A percentile compares a stretch with the other conserved stretches of the same genome.
Conservation (phyloP, 23 tunicate species). For the Trididemnum miniatum region DNA sequence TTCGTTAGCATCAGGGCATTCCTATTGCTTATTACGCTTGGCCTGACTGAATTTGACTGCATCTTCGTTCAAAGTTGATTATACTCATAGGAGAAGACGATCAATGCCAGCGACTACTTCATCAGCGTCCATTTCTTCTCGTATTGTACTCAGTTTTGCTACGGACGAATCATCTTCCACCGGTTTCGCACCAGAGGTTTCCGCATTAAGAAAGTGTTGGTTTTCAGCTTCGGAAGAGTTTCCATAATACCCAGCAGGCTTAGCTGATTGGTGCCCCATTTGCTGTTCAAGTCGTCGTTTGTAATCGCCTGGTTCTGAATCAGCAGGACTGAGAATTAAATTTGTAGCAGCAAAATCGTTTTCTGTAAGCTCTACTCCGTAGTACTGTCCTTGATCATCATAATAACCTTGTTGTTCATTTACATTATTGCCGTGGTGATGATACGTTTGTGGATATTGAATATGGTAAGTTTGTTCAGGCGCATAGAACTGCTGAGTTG, state of each 20-base stretch:
- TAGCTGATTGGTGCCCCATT: conserved; percentile 22
- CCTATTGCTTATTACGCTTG: too few relatives aligned
- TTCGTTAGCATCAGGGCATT: too few relatives aligned
- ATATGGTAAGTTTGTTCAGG: conserved; percentile 19
- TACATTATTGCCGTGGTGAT: neutral
- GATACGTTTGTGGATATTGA: conserved; percentile 3
- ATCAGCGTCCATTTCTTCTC: conserved; percentile 85
- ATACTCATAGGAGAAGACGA: conserved; percentile 40
- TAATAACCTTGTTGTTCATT: conserved; percentile 7
- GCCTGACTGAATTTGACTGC: neutral
- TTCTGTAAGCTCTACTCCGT: conserved; percentile 2
- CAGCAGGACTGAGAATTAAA: conserved; percentile 51
- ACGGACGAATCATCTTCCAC: conserved; percentile 28
- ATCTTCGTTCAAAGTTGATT: too few relatives aligned
- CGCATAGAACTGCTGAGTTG: conserved; percentile 31
- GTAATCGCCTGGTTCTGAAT: conserved; percentile 48
- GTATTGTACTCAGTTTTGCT: conserved; percentile 59
- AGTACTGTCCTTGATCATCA: conserved; percentile 22
- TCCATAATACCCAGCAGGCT: neutral
- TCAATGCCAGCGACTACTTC: conserved; percentile 81
- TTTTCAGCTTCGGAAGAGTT: conserved; percentile 3
- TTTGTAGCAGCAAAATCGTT: conserved; percentile 81
- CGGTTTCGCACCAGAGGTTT: neutral
- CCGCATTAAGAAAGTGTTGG: conserved; percentile 11
- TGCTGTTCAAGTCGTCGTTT: conserved; percentile 36